Evolutionary conservation across 1,140 invertebrate species (phyloP).

Genomic region (Augochlora pura): DNA sequence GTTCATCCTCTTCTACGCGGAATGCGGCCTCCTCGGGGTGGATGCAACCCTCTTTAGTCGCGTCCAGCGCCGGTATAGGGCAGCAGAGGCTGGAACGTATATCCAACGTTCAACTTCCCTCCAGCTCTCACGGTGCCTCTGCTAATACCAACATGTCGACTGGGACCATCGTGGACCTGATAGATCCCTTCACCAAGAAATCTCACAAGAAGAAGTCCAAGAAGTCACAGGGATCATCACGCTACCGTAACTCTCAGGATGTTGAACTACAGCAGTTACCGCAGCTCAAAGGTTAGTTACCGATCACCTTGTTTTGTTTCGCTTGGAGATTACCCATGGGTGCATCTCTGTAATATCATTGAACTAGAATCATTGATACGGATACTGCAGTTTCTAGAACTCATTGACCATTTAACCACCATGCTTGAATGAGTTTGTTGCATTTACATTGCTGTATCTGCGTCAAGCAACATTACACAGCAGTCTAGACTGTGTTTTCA

Average conservation of each 20-base stretch:
- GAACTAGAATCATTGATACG: background rate
- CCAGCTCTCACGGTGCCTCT: conserved; percentile 66
- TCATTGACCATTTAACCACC: background rate
- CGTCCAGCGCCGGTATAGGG: conserved; percentile 40
- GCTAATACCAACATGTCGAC: conserved; percentile 84
- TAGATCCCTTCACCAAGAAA: conserved; percentile 95
- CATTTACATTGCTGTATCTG: background rate
- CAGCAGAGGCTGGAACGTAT: conserved; percentile 59
- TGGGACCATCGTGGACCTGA: conserved; percentile 94
- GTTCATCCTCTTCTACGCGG: conserved; percentile 41
- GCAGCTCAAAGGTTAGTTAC: conserved; percentile 89
- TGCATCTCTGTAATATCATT: background rate
- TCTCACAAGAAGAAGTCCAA: conserved; percentile 96
- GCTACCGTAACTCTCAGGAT: conserved; percentile 93
- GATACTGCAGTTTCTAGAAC: background rate
- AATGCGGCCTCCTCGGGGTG: conserved; percentile 60
- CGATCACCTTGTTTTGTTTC: background rate
- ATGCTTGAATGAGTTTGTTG: background rate
- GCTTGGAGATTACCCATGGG: too few species aligned
- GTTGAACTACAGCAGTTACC: conserved; percentile 93
- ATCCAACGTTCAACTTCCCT: conserved; percentile 38
- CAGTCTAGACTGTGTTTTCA: background rate
- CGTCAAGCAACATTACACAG: background rate
- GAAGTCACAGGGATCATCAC: conserved; percentile 94
- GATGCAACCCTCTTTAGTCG: conserved; percentile 51